Percentiles rank a stretch among this genome's conserved stretches.
Conservation (phyloP, 2,113 vertebrate species). For the Sciurus niger region DNA sequence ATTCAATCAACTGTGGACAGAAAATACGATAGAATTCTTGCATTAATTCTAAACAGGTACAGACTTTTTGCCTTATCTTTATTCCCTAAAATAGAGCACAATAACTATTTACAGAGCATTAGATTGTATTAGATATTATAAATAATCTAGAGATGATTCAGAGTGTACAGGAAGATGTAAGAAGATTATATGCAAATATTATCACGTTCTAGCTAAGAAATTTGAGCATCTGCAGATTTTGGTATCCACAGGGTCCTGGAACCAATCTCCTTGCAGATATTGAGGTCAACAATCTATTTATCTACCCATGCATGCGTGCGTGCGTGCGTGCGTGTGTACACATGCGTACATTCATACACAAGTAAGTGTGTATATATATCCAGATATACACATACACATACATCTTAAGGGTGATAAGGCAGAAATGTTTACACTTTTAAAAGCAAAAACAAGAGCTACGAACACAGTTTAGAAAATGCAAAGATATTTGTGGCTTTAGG, state of each 20-base stretch:
- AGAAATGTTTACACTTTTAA: not conserved
- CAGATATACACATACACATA: not conserved
- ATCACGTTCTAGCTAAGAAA: not conserved
- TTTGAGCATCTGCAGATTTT: not conserved
- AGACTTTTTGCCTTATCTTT: not conserved
- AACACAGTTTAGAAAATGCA: conserved; percentile 20
- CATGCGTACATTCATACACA: too few relatives aligned
- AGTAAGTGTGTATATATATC: too few relatives aligned
- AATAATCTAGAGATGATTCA: not conserved
- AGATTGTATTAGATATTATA: not conserved
- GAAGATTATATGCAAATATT: not conserved
- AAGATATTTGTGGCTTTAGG: not conserved
- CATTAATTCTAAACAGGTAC: not conserved
- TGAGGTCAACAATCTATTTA: not conserved
- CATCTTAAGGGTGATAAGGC: not conserved
- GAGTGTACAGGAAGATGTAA: not conserved
- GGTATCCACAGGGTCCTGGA: not conserved
- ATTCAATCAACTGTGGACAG: not conserved
- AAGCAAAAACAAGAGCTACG: not conserved
- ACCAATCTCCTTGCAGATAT: not conserved
- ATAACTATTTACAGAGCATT: not conserved
- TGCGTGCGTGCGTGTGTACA: not conserved
- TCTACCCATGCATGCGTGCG: not conserved
- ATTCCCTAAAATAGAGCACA: not conserved
- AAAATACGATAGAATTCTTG: not conserved